A percentile compares a stretch with the other conserved stretches of the same genome.
Conservation (phyloP, 2,888 invertebrate genomes). For the Lymantria dispar region DNA sequence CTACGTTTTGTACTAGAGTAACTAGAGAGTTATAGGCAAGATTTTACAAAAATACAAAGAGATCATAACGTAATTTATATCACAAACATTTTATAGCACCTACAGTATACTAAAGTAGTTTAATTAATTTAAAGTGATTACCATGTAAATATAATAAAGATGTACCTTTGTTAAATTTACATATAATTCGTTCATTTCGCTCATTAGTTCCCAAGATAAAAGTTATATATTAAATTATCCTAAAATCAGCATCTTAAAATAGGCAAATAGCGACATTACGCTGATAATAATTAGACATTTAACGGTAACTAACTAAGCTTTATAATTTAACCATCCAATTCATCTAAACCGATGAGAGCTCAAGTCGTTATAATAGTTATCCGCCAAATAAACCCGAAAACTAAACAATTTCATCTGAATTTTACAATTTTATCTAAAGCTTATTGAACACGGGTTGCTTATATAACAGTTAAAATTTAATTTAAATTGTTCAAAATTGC, state of each 20-base stretch:
- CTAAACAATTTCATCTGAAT: too few species aligned
- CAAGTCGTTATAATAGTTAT: too few species aligned
- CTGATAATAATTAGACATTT: not conserved
- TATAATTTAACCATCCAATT: too few species aligned
- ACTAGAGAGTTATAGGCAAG: constrained; percentile 49
- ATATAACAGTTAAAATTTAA: too few species aligned
- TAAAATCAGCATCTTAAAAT: not conserved
- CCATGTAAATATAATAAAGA: not conserved
- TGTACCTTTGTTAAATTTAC: not conserved
- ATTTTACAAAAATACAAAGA: constrained; percentile 41
- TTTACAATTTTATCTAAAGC: too few species aligned
- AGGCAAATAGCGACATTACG: not conserved
- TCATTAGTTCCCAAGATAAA: not conserved
- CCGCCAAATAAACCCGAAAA: too few species aligned
- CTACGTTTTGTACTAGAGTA: constrained; percentile 49
- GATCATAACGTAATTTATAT: constrained; percentile 52
- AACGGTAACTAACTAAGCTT: too few species aligned
- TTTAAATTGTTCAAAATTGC: too few species aligned
- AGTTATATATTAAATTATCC: not conserved
- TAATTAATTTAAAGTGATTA: not conserved
- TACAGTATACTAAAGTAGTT: constrained; percentile 12
- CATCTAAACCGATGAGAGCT: too few species aligned
- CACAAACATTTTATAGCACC: constrained; percentile 51
- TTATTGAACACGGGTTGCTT: too few species aligned
- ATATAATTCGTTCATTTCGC: not conserved